Evolutionary conservation across 2,113 vertebrate species (phyloP).

Genomic region (Tupaia chinensis): DNA sequence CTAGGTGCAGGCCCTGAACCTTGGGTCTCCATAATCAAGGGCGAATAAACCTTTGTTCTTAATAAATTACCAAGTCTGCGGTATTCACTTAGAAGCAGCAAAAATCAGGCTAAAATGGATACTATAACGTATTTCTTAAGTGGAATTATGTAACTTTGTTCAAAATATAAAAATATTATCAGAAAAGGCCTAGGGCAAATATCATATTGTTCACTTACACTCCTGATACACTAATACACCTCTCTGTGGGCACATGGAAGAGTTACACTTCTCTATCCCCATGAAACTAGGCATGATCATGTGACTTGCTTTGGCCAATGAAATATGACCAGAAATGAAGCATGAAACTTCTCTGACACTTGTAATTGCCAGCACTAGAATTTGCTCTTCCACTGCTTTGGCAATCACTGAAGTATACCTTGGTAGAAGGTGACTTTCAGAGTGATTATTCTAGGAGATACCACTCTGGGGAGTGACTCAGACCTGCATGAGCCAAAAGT

Average conservation of each 20-base stretch:
- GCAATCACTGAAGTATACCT: not conserved
- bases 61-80: no score
- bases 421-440: not conserved
- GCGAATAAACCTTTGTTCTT: no score
- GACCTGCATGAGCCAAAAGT: not conserved
- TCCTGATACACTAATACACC: not conserved
- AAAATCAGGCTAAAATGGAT: no score
- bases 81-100: no score
- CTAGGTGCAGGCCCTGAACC: no score
- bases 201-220: not conserved
- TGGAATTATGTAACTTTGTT: not conserved
- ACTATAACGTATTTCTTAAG: not conserved
- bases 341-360: not conserved
- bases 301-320: not conserved
- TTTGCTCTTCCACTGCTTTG: not conserved
- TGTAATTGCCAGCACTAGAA: not conserved
- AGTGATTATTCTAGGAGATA: not conserved
- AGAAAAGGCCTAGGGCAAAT: not conserved
- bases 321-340: not conserved
- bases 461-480: not conserved
- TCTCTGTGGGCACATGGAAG: not conserved
- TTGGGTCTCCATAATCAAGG: no score
- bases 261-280: not conserved
- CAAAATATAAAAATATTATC: constrained; percentile 25
- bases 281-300: not conserved